Percentiles rank a stretch among this genome's conserved stretches.
These are phyloP conservation scores for Apostichopus japonicus DNA, from an alignment of 35 echinoderm and acorn worm genomes.

Conservation along the genomic window DNA sequence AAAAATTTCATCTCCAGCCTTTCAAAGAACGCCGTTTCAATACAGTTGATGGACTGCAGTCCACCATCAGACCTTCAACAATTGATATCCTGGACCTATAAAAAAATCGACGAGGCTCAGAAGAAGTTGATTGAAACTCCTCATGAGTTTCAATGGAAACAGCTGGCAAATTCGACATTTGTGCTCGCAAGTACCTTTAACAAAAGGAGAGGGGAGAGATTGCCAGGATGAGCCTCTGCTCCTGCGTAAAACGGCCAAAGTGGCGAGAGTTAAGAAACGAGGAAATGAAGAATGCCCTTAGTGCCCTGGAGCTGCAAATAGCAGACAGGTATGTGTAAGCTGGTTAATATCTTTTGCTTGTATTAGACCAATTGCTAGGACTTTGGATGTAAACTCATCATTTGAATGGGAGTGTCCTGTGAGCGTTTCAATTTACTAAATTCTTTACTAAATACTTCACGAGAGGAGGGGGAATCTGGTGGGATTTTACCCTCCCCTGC, in stretches of 20 bases:
- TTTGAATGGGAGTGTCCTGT: no score
- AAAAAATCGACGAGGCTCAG: no score
- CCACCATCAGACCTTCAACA: no score
- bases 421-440: neutral
- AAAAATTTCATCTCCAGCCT: neutral
- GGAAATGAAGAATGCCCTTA: constrained; percentile 45
- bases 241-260: neutral
- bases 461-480: no score
- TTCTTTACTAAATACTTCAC: no score
- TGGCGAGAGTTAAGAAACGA: neutral
- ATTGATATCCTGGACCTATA: no score
- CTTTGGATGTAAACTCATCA: neutral
- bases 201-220: constrained; percentile 36
- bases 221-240: neutral
- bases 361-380: neutral
- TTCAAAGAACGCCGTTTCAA: neutral
- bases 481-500: no score
- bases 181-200: neutral
- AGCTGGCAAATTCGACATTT: neutral
- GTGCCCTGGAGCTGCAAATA: constrained; percentile 3
- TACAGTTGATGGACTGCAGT: no score
- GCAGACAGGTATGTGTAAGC: constrained; percentile 18
- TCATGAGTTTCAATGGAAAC: neutral
- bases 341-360: no score
- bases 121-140: neutral